phyloP scores from a whole-genome alignment of 1,140 invertebrate species.

The Bactericera cockerelli region DNA sequence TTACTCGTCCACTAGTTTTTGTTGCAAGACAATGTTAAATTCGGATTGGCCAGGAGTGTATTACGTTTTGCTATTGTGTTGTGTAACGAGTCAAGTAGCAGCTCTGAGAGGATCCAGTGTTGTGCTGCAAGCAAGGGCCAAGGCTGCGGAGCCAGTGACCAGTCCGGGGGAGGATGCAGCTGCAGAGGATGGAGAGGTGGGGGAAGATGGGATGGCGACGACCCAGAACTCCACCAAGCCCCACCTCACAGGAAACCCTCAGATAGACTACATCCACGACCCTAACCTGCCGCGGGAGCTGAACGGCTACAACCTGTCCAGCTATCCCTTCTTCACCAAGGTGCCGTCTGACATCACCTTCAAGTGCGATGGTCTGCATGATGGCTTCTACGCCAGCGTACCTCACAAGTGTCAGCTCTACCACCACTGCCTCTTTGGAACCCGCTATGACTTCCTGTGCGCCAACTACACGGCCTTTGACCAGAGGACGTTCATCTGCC shows the following conservation, averaged over 20 bases:
- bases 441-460: conserved; percentile 79
- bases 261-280: conserved; percentile 78
- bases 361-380: conserved; percentile 75
- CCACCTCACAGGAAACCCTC: conserved; percentile 60
- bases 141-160: conserved; percentile 20
- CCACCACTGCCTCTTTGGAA: conserved; percentile 77
- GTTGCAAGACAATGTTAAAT: conserved; percentile 5
- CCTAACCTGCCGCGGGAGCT: conserved; percentile 79
- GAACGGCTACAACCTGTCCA: conserved; percentile 70
- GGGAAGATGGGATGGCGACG: conserved; percentile 6
- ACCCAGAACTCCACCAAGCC: conserved; percentile 32
- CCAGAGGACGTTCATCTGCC: conserved; percentile 85
- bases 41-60: neutral
- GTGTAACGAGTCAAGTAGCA: conserved; percentile 11
- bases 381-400: conserved; percentile 83
- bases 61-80: conserved; percentile 14
- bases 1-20: neutral
- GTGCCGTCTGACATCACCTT: conserved; percentile 71
- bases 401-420: conserved; percentile 86
- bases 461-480: conserved; percentile 91
- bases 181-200: neutral
- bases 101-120: conserved; percentile 21
- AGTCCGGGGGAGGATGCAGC: neutral
- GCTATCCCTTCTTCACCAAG: conserved; percentile 73
- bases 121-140: conserved; percentile 22